phyloP scores from a whole-genome alignment of 92 coral and sea anemone species.

The Paragorgia papillata region DNA sequence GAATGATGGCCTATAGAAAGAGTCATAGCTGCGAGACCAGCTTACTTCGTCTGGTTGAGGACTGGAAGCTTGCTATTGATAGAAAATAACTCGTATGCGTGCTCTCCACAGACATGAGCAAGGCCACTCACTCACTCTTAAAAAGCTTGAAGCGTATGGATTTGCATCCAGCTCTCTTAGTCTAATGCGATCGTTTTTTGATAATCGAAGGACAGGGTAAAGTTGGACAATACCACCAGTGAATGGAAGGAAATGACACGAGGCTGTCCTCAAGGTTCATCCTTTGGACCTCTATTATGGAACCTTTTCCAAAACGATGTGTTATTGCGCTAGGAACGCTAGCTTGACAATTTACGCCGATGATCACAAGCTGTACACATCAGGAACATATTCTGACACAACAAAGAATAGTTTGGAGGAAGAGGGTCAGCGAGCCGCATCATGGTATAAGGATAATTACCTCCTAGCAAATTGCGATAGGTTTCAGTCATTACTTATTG shows the following conservation, averaged over 20 bases:
- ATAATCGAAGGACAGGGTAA: conserved; percentile 37
- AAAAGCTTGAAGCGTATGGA: conserved; percentile 31
- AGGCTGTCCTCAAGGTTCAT: conserved; percentile 35
- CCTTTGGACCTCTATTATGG: not conserved
- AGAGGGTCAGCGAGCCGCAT: conserved; percentile 6
- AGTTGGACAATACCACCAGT: not conserved
- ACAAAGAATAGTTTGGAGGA: conserved; percentile 6
- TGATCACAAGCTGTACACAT: conserved; percentile 43
- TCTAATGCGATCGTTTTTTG: conserved; percentile 28
- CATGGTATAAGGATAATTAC: conserved; percentile 26
- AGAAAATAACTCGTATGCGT: conserved; percentile 44
- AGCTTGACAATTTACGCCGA: conserved; percentile 46
- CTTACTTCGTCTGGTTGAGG: conserved; percentile 42
- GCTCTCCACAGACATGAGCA: conserved; percentile 56
- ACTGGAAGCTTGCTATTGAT: conserved; percentile 52
- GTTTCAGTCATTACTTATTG: conserved; percentile 25
- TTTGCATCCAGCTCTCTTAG: conserved; percentile 3
- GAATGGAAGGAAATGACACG: conserved; percentile 13
- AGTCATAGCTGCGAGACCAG: conserved; percentile 42
- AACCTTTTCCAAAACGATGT: conserved; percentile 49
- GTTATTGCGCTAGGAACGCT: conserved; percentile 5
- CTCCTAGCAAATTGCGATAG: conserved; percentile 34
- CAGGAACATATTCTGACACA: conserved; percentile 7
- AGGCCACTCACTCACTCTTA: conserved; percentile 17
- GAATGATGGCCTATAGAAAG: conserved; percentile 58